phyloP scores from a whole-genome alignment of 2,797 vertebrate genomes.

The Setipinna tenuifilis region DNA sequence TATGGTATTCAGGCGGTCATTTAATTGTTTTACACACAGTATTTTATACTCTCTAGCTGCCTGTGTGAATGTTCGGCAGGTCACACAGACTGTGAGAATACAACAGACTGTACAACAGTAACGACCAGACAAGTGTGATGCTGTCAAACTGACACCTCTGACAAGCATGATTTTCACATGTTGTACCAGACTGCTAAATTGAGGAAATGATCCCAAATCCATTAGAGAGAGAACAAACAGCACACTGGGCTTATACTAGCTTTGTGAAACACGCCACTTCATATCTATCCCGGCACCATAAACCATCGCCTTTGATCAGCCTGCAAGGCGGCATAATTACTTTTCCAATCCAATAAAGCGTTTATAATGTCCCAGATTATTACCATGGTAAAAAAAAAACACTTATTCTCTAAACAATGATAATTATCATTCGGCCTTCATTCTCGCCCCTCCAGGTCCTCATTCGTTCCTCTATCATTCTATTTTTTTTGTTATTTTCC shows the following conservation, averaged over 20 bases:
- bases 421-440: neutral
- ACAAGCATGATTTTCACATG: neutral
- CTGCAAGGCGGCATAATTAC: conserved; percentile 7
- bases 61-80: neutral
- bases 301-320: neutral
- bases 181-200: neutral
- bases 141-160: neutral
- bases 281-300: neutral
- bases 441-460: too few relatives aligned
- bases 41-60: neutral
- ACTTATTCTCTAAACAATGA: neutral
- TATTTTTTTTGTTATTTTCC: neutral
- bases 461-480: too few relatives aligned
- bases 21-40: conserved; percentile 19
- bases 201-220: conserved; percentile 2
- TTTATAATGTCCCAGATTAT: conserved; percentile 4
- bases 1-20: neutral
- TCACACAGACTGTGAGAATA: neutral
- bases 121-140: neutral
- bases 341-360: neutral
- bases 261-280: neutral
- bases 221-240: neutral
- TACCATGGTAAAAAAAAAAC: neutral
- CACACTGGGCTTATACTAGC: neutral
- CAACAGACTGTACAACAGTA: neutral